Evolutionary conservation across 2,797 vertebrate species (phyloP).

Genomic region (Neosalanx taihuensis): DNA sequence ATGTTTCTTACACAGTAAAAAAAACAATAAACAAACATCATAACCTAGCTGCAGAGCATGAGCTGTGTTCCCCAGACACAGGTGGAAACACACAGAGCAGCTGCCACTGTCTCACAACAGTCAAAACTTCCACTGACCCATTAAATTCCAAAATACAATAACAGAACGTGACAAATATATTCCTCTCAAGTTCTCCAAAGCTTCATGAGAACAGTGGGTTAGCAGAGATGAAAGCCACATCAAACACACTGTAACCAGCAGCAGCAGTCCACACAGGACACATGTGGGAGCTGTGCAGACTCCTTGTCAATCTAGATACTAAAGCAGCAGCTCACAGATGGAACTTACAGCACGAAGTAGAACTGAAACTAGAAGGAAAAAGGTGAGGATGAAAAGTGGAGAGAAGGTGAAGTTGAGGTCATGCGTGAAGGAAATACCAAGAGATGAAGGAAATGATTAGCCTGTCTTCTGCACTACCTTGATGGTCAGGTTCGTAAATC

Average conservation of each 20-base stretch:
- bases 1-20: too few relatives aligned
- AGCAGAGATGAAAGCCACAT: slow-evolving; percentile 18
- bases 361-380: neutral
- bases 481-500: too few relatives aligned
- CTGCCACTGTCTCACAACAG: neutral
- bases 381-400: neutral
- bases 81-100: neutral
- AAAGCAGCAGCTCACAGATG: too few relatives aligned
- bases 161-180: neutral
- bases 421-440: neutral
- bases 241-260: slow-evolving; percentile 40
- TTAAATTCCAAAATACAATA: slow-evolving; percentile 1
- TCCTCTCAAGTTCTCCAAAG: slow-evolving; percentile 1
- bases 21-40: too few relatives aligned
- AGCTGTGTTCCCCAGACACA: slow-evolving; percentile 3
- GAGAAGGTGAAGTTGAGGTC: neutral
- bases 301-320: neutral
- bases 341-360: neutral
- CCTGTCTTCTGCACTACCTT: too few relatives aligned
- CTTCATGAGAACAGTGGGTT: slow-evolving; percentile 1
- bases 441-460: neutral
- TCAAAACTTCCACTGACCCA: neutral
- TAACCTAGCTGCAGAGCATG: neutral
- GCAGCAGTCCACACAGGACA: slow-evolving; percentile 44
- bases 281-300: slow-evolving; percentile 46